phyloP scores from a whole-genome alignment of 2,113 vertebrate genomes.

The Chrysemys picta region DNA sequence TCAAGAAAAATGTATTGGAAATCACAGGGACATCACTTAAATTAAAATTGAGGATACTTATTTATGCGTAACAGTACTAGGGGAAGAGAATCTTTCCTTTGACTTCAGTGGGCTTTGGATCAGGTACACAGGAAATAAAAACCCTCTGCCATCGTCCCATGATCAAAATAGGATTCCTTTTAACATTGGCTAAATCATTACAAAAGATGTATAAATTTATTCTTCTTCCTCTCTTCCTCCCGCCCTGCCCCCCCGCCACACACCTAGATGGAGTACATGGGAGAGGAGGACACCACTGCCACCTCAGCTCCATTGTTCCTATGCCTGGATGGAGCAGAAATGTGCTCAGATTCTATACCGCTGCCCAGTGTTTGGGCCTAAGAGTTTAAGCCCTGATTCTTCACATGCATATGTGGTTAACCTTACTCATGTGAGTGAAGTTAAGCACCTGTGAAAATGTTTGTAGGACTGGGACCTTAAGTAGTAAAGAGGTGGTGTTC shows the following conservation, averaged over 20 bases:
- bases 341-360: neutral
- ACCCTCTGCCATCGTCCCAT: neutral
- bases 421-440: neutral
- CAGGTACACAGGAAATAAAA: neutral
- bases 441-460: neutral
- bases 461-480: neutral
- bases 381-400: neutral
- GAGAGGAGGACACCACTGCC: neutral
- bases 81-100: neutral
- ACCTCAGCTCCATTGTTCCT: neutral
- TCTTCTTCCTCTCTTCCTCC: neutral
- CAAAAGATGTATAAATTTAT: neutral
- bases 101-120: neutral
- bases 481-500: neutral
- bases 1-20: neutral
- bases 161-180: neutral
- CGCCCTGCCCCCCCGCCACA: neutral
- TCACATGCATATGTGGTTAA: fast-evolving
- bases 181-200: neutral
- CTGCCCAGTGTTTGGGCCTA: neutral
- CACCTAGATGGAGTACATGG: neutral
- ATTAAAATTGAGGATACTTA: neutral
- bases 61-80: neutral
- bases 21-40: constrained; percentile 21
- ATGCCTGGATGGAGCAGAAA: fast-evolving